phyloP scores from a whole-genome alignment of 1,140 invertebrate genomes.

The Heliconius eleuchia region DNA sequence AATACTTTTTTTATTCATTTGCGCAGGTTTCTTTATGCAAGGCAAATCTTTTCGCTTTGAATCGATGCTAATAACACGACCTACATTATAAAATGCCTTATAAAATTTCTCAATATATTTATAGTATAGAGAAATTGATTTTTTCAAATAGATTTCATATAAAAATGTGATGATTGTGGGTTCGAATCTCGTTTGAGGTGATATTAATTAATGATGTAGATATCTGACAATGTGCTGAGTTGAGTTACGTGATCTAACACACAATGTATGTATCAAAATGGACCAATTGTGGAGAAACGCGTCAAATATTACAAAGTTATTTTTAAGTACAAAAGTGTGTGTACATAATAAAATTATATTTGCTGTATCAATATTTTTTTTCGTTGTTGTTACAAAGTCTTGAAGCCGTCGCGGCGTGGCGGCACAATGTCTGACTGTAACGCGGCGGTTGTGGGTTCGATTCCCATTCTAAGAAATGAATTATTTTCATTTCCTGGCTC shows the following conservation, averaged over 20 bases:
- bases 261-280: too few species aligned
- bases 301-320: too few species aligned
- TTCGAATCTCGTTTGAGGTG: not conserved
- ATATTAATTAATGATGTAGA: not conserved
- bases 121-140: not conserved
- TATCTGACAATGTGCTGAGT: not conserved
- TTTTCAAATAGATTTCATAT: not conserved
- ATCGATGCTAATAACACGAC: not conserved
- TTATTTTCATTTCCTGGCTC: too few species aligned
- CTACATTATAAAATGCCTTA: not conserved
- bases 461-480: too few species aligned
- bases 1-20: not conserved
- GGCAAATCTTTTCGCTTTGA: not conserved
- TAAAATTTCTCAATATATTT: not conserved
- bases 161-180: not conserved
- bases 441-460: too few species aligned
- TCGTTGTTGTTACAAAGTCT: too few species aligned
- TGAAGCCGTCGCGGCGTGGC: too few species aligned
- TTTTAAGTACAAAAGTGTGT: too few species aligned
- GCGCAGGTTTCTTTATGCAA: not conserved
- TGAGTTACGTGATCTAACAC: not conserved
- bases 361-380: too few species aligned
- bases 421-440: too few species aligned
- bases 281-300: too few species aligned
- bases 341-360: too few species aligned